Evolutionary conservation across 1,140 invertebrate genomes (phyloP), one percentile per base, ranked within the genome.

Genomic region (Diachasma alloeum): DNA sequence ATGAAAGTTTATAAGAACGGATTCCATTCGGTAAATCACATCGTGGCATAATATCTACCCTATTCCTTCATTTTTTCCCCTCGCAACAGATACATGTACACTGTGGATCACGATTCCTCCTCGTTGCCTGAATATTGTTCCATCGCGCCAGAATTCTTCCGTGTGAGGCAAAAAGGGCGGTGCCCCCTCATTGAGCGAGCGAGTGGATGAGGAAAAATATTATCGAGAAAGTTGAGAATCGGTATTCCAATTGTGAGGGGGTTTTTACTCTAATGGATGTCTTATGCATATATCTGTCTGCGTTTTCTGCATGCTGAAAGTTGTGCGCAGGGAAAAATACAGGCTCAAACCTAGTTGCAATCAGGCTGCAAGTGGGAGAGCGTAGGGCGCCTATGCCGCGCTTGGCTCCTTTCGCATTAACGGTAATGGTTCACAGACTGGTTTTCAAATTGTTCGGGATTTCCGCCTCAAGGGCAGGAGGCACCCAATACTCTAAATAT

Each of bases 11-110:
- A 72, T 71, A 72, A 36, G 44, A 56, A 72, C 46, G 26, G 70
- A 72, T 72, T 56, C 70, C 66, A 68, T 72, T 72, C 70, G 70
- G 70, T 72, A 72, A 72, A 72, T 72, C 70, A 72, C 70, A 72
- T 72, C 48, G 70, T 56, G 70, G 70, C 70, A 72, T 53, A 72
- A 72, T 72, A 63, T 63, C 59, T 63, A 26, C 22, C 13, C 59
- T 63, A 63, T 63, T 26, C 48, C 48, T 8, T 11, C 9, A 63
- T 63, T 63, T 31, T 63, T 63, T 15, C 4, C 1, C 11, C 22
- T 19, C 24, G 0, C 59, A 42, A 42, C 39, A 15, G 69, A 71
- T 48, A 15, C 59, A 63, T 66, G 73, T 67, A 67, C 42, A 66
- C 37, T 24, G 46, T 22, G 39, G 13, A 46, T 71, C 69, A 71